Percentiles rank a stretch among this genome's conserved stretches.
These are phyloP conservation scores for Eremophila alpestris DNA, from an alignment of 2,797 vertebrate genomes.

Conservation along the genomic window DNA sequence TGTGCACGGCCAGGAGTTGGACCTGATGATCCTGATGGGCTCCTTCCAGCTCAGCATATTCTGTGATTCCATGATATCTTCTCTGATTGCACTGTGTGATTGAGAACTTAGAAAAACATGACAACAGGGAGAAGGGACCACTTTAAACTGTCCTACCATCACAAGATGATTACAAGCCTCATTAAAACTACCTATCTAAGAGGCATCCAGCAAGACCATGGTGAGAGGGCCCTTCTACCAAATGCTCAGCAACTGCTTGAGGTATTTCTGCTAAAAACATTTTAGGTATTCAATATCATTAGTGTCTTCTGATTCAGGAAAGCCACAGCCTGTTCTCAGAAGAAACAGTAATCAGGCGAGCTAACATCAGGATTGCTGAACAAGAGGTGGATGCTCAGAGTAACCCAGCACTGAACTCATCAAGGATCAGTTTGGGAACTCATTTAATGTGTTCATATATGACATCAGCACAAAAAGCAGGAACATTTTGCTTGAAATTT, in stretches of 20 bases:
- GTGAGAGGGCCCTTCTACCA: not conserved
- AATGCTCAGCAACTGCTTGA: not conserved
- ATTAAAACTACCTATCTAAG: not conserved
- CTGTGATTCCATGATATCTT: not conserved
- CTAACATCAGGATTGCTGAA: not conserved
- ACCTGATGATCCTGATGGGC: not conserved
- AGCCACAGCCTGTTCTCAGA: not conserved
- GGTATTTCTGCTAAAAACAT: not conserved
- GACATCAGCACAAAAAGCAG: not conserved
- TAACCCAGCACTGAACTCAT: not conserved
- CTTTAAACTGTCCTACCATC: not conserved
- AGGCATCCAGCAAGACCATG: rapidly evolving
- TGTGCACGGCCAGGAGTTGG: not conserved
- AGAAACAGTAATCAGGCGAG: not conserved
- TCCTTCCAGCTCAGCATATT: not conserved
- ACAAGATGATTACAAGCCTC: not conserved
- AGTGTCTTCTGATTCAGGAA: not conserved
- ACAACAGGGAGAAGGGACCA: not conserved
- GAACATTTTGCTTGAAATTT: not conserved
- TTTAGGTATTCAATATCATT: not conserved
- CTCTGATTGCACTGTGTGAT: not conserved
- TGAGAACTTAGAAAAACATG: not conserved
- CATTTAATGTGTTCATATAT: not conserved
- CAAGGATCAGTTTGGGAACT: not conserved
- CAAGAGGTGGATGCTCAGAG: not conserved